phyloP scores from a whole-genome alignment of 2,113 vertebrate genomes.

The Scomber japonicus region DNA sequence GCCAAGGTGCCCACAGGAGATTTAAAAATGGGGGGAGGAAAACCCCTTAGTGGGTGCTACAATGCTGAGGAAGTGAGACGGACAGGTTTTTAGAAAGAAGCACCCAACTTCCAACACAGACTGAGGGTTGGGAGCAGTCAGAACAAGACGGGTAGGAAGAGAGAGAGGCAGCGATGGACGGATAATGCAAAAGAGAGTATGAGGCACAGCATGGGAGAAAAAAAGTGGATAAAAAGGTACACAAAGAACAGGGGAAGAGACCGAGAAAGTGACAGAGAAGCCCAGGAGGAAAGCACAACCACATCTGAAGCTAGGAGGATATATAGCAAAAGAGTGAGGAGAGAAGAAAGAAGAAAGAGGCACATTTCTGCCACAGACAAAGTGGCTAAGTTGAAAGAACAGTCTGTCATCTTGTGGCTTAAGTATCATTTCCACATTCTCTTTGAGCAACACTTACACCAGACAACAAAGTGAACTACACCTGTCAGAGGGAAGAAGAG shows the following conservation, averaged over 20 bases:
- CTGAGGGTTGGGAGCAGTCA: slow-evolving; percentile 19
- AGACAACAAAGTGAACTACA: slow-evolving; percentile 39
- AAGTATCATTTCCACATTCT: slow-evolving; percentile 10
- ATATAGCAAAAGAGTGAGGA: slow-evolving; percentile 5
- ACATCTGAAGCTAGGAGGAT: slow-evolving; percentile 24
- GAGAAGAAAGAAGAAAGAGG: not conserved
- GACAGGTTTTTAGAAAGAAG: slow-evolving; percentile 35
- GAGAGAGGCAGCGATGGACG: not conserved
- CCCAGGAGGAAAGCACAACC: slow-evolving; percentile 43
- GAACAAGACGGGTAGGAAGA: slow-evolving; percentile 8
- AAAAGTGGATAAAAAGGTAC: slow-evolving; percentile 32
- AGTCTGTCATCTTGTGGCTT: slow-evolving; percentile 35
- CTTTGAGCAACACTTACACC: slow-evolving; percentile 1
- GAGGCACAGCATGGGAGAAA: slow-evolving; percentile 11
- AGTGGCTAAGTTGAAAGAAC: slow-evolving; percentile 27
- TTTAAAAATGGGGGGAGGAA: slow-evolving; percentile 34
- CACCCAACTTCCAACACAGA: slow-evolving; percentile 39
- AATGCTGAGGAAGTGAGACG: slow-evolving; percentile 35
- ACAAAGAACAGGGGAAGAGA: slow-evolving; percentile 35
- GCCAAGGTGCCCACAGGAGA: slow-evolving; percentile 51
- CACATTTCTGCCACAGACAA: slow-evolving; percentile 32
- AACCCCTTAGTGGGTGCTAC: slow-evolving; percentile 25
- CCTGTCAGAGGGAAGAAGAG: slow-evolving; percentile 25
- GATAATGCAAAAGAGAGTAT: slow-evolving; percentile 15
- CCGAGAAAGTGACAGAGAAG: slow-evolving; percentile 33